Conservation (phyloP, 2,888 invertebrate genomes). For the Pristionchus arcanus region DNA sequence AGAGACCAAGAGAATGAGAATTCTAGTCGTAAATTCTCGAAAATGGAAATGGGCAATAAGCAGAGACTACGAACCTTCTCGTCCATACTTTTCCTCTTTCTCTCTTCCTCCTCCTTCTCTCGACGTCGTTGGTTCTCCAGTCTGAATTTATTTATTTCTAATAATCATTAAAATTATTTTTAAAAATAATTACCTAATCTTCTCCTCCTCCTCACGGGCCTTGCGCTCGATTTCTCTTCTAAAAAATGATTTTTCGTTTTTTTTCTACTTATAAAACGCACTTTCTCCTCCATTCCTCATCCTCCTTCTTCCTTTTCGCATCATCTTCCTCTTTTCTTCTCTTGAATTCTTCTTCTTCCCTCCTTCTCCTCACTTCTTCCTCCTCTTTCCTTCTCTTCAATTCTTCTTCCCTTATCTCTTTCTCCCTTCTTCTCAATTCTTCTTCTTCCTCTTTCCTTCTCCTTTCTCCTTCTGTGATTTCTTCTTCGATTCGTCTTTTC, state of each 20-base stretch:
- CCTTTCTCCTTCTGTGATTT: neutral
- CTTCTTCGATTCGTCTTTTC: neutral
- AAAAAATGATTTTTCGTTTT: neutral
- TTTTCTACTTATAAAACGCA: neutral
- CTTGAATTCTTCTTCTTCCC: slow-evolving; percentile 8
- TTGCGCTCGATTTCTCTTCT: slow-evolving; percentile 38
- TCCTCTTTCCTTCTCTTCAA: neutral
- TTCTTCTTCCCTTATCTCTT: neutral
- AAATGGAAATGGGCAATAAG: neutral
- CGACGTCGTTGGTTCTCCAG: neutral
- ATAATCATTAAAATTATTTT: neutral
- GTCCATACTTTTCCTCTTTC: slow-evolving; percentile 7
- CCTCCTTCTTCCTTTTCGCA: slow-evolving; percentile 12
- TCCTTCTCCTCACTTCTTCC: neutral
- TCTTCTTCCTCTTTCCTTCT: neutral
- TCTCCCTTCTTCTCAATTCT: slow-evolving; percentile 1
- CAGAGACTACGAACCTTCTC: neutral
- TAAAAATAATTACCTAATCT: neutral
- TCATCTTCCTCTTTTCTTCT: slow-evolving; percentile 31
- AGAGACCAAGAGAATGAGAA: no score
- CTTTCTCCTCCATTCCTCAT: neutral
- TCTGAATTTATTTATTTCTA: neutral
- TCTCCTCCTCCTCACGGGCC: slow-evolving; percentile 29
- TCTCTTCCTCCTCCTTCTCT: slow-evolving; percentile 29
- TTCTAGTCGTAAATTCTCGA: no score